A percentile compares a stretch with the other conserved stretches of the same genome.
Evolutionary conservation across 92 coral and sea anemone species (phyloP).

Genomic region (Parazoanthus atlanticus): DNA sequence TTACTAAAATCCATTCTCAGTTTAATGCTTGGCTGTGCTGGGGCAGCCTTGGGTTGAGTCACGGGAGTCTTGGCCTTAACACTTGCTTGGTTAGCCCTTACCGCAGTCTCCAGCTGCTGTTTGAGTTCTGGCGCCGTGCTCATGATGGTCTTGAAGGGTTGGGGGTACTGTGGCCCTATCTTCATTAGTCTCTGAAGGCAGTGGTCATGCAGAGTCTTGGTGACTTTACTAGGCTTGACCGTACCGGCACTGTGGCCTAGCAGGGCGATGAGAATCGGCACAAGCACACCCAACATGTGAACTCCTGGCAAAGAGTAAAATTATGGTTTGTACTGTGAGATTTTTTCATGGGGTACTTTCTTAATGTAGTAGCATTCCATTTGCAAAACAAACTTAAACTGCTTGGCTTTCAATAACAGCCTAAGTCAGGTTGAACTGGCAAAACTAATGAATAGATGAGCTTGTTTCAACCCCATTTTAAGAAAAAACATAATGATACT

Average conservation of each 20-base stretch:
- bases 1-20: constrained; percentile 99
- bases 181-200: constrained; percentile 93
- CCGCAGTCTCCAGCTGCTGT: constrained; percentile 89
- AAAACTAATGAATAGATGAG: background rate
- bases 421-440: background rate
- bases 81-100: constrained; percentile 86
- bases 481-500: too few species aligned
- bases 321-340: background rate
- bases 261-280: constrained; percentile 89
- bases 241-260: constrained; percentile 62
- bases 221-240: constrained; percentile 64
- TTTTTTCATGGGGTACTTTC: background rate
- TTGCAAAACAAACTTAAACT: background rate
- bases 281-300: constrained; percentile 84
- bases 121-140: constrained; percentile 84
- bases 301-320: constrained; percentile 63
- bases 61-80: constrained; percentile 73
- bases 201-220: constrained; percentile 86
- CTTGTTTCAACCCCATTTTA: too few species aligned
- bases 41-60: constrained; percentile 78
- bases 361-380: background rate
- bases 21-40: constrained; percentile 90
- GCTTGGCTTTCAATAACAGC: background rate
- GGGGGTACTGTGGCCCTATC: constrained; percentile 97
- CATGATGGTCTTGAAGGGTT: constrained; percentile 94